Evolutionary conservation across 2,888 invertebrate genomes (phyloP), one percentile per base, ranked within the genome.

Genomic region (Seladonia tumulorum): DNA sequence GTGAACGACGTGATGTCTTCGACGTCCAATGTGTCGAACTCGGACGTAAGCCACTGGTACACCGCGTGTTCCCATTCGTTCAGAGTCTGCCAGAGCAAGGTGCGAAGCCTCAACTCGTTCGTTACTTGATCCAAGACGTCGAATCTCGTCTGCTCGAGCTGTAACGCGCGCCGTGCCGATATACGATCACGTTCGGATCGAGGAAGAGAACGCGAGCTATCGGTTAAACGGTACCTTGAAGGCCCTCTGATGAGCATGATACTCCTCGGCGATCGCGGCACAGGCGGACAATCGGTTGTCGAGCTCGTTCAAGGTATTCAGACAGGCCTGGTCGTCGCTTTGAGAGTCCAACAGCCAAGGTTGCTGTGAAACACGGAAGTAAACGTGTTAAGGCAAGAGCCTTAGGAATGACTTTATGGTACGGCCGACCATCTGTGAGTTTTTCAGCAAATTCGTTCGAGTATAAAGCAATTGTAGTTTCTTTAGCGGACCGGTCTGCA

Each of bases 131-230:
- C 98, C 87, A 99, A 95, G 85, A 97, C 96, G 89, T 98, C 98
- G 93, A 98, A 97, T 92, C 98, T 96, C 0, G 98, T 97, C 25
- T 98, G 97, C 92, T 98, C 98, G 88, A 98, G 96, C 97, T 98
- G 25, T 39, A 16, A 57, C n/a, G 18, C 18, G 18, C 49, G 29
- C 29, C 29, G 29, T 29, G 29, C 35, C 35, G 35, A 35, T 35
- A 35, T 35, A 35, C 35, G 35, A 35, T 35, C 0, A 35, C 35
- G 35, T 35, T 35, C 35, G 35, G 45, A 45, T 45, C 45, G 45
- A 45, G 12, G 12, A 45, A 45, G 10, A 45, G 14, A 45, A 45
- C 14, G 45, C 45, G 45, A 14, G 45, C 45, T 12, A 45, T 45
- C 45, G 45, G 8, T 18, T 0, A 35, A 22, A 66, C 8, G 10